Conservation (phyloP, 2,888 invertebrate genomes). For the Tribolium freemani region DNA sequence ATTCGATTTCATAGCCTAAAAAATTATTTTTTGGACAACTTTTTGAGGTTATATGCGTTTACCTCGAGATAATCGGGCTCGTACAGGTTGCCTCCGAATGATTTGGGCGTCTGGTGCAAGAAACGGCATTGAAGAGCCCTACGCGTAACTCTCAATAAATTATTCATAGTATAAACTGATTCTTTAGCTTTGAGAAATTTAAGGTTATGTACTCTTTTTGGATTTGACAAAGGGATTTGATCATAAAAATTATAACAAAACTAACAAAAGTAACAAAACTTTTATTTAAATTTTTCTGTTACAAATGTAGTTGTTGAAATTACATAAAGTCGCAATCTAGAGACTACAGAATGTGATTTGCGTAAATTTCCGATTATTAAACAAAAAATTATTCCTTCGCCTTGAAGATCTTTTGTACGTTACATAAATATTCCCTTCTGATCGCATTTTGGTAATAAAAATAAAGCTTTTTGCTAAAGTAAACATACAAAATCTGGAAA, state of each 20-base stretch:
- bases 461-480: slow-evolving; percentile 12
- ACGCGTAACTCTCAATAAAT: slow-evolving; percentile 23
- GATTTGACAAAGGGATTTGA: no score
- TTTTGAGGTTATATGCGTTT: slow-evolving; percentile 46
- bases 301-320: no score
- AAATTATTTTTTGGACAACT: slow-evolving; percentile 26
- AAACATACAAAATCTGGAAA: slow-evolving; percentile 15
- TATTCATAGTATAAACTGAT: slow-evolving; percentile 41
- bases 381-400: background rate
- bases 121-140: background rate
- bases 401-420: slow-evolving; percentile 12
- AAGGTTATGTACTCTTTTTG: slow-evolving; percentile 1
- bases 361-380: no score
- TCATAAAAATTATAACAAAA: no score
- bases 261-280: no score
- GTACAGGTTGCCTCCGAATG: slow-evolving; percentile 63
- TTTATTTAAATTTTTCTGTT: no score
- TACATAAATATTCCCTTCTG: background rate
- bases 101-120: background rate
- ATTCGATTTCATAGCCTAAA: slow-evolving; percentile 75
- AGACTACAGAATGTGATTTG: no score
- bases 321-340: no score
- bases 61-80: slow-evolving; percentile 84
- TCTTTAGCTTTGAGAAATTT: background rate
- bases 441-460: background rate